Evolutionary conservation across 2,888 invertebrate species (phyloP), one percentile per base, ranked within the genome.

Genomic region (Parascotia fuliginaria): DNA sequence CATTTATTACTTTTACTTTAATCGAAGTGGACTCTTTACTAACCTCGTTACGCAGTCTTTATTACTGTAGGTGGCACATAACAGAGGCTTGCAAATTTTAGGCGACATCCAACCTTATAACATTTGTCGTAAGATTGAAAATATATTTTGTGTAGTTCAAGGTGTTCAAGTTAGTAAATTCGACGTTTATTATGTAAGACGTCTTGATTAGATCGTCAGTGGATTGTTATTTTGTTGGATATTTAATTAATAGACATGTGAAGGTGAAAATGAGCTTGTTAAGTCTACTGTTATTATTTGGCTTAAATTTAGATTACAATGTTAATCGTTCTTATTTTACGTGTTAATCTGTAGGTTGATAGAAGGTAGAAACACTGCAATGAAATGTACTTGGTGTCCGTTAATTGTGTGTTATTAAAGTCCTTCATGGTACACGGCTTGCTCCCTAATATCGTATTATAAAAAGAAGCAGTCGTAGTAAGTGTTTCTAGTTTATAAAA

Each of bases 1-100:
- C 70, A 75, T 80, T 78, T 75, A 75, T 80, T 64, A 76, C 75
- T 67, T 69, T 72, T 60, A 60, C 63, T 69, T 75, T 76, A 77
- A 79, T 81, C 76, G 79, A 73, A 77, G 55, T 66, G 66, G 68
- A 76, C 63, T 71, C 65, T 66, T 75, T 66, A 73, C 55, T 65
- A 55, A 64, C 58, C 72, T 73, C 73, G 68, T 77, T 80, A 73
- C 70, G 65, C 58, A 53, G 55, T 62, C 69, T 79, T 79, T 79
- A 81, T 71, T 64, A 58, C 69, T 56, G 29, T 55, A 73, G 73
- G 73, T 77, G 69, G 60, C 55, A 61, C 62, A 70, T 69, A 68
- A 74, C 77, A 72, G 54, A 53, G 53, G 45, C 53, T 45, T 44
- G 16, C 16, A 32, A 15, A 13, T 37, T 34, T n/a, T 52, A 45